Base-by-base conservation (phyloP, 1,140 invertebrate species). In the Caenorhabditis brenneri region DNA sequence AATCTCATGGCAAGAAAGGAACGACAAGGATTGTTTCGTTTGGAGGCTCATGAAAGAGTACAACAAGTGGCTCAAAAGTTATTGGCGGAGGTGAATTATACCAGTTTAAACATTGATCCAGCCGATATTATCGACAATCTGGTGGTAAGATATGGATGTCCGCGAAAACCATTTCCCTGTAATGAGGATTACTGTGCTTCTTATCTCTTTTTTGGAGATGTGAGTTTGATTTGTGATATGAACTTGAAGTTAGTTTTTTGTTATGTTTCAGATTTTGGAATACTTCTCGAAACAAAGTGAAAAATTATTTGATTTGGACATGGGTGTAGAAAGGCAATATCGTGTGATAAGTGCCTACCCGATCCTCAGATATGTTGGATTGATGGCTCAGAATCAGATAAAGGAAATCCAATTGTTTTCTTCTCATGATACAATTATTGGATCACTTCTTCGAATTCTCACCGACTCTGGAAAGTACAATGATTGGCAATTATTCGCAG, bases 401-500 rank as follows among this genome's bases (percentile, higher is more conserved):
- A 74, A 74, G 42, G 15, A 74, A 46, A n/a, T 74, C n/a, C 16
- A 74, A 74, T 10, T 74, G 19, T 74, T 74, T n/a, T 42, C 65
- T 22, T 74, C 65, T 74, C 65, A 74, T 74, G 36, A 74, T n/a
- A 74, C 65, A 24, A 42, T 74, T 42, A 42, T 74, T 42, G 65
- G 65, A 42, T 46, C 65, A n/a, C 42, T 74, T 74, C 36, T 74
- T 24, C 65, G 65, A 46, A 46, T 74, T 74, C 22, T 74, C 6
- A 74, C 65, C 2, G 65, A 74, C 24, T 74, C 65, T 46, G 65
- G 36, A 22, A 74, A 24, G 2, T 74, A 74, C 36, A 39, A 10
- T 12, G 65, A 74, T 74, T 74, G 65, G 65, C 65, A 74, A 74
- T 7, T 74, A n/a, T 69, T 55, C 39, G 82, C 58, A 15, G 33